Percentiles rank a stretch among this genome's conserved stretches.
phyloP scores from a whole-genome alignment of 1,140 invertebrate genomes.

The Calliphora vicina region DNA sequence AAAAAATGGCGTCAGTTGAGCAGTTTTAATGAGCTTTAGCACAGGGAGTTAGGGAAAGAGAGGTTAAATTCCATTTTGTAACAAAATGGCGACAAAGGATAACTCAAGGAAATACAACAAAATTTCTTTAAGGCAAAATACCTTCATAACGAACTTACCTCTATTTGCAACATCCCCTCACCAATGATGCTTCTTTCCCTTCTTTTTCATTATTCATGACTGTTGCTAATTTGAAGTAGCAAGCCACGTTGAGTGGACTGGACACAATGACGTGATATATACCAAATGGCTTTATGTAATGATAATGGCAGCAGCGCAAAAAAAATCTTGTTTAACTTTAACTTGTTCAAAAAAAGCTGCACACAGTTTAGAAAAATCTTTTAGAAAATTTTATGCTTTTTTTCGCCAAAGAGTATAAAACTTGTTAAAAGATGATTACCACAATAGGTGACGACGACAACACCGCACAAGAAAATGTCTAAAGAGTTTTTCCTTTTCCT shows the following conservation, averaged over 20 bases:
- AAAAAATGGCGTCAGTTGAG: slow-evolving; percentile 17
- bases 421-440: slow-evolving; percentile 39
- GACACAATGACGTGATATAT: background rate
- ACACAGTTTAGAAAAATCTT: slow-evolving; percentile 18
- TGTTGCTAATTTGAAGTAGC: background rate
- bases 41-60: background rate
- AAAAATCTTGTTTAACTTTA: background rate
- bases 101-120: background rate
- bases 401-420: slow-evolving; percentile 17
- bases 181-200: too few species aligned
- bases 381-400: slow-evolving; percentile 40
- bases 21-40: background rate
- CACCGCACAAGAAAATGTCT: background rate
- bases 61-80: background rate
- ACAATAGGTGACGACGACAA: slow-evolving; percentile 24
- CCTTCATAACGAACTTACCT: background rate
- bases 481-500: background rate
- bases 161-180: background rate
- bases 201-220: too few species aligned
- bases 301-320: background rate
- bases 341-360: background rate
- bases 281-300: background rate
- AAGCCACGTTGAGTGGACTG: background rate
- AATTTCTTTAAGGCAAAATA: background rate
- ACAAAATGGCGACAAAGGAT: background rate